These are phyloP conservation scores for Carassius carassius DNA, from an alignment of 2,113 vertebrate genomes.

Conservation along the genomic window DNA sequence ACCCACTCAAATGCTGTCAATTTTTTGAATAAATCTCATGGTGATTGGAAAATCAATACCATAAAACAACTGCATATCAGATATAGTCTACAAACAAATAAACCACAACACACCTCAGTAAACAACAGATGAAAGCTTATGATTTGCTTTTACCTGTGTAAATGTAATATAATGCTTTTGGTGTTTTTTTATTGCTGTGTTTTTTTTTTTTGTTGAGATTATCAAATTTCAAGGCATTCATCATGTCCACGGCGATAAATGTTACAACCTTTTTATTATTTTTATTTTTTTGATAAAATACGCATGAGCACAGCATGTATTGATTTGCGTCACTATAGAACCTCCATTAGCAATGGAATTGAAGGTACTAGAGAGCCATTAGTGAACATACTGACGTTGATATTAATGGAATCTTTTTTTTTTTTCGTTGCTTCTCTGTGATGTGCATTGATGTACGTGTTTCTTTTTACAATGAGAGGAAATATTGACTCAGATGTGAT, in stretches of 20 bases:
- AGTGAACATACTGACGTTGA: not conserved
- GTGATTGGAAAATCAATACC: not conserved
- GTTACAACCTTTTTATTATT: not conserved
- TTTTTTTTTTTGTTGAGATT: not conserved
- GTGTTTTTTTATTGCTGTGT: too few species aligned
- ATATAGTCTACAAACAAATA: not conserved
- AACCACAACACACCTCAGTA: not conserved
- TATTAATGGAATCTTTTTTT: not conserved
- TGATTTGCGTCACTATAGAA: constrained; percentile 27
- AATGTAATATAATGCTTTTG: not conserved
- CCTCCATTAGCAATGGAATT: constrained; percentile 22
- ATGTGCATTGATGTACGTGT: not conserved
- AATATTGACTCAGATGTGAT: constrained; percentile 14
- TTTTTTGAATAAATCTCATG: not conserved
- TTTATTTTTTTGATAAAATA: not conserved
- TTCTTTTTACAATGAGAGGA: constrained; percentile 23
- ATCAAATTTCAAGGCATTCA: not conserved
- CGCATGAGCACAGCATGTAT: not conserved
- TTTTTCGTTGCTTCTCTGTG: not conserved
- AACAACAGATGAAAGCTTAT: not conserved
- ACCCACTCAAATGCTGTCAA: not conserved
- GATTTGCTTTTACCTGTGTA: not conserved
- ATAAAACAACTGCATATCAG: not conserved
- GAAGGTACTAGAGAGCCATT: not conserved
- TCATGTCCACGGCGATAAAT: constrained; percentile 13